These are phyloP conservation scores for Dreissena polymorpha DNA, from an alignment of 1,140 invertebrate species.

Conservation along the genomic window DNA sequence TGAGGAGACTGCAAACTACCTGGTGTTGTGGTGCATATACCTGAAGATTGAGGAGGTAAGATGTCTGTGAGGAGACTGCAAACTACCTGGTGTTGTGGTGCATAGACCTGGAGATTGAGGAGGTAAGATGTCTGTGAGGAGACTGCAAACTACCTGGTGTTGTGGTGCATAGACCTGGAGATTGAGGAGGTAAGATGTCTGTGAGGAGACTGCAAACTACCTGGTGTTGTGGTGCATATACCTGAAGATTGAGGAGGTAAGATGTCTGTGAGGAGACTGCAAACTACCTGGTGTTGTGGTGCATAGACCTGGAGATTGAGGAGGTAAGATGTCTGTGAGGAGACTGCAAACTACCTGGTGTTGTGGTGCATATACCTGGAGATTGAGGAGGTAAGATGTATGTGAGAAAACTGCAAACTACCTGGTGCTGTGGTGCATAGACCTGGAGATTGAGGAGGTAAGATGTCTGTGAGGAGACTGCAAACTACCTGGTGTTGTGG, in stretches of 20 bases:
- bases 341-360: conserved; percentile 98
- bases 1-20: conserved; percentile 98
- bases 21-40: conserved; percentile 99
- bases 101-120: conserved; percentile 98
- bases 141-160: conserved; percentile 98
- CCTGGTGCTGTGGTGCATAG: conserved; percentile 99
- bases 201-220: conserved; percentile 99
- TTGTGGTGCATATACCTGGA: conserved; percentile 99
- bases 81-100: conserved; percentile 99
- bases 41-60: conserved; percentile 97
- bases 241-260: conserved; percentile 97
- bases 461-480: conserved; percentile 95
- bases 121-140: conserved; percentile 95
- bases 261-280: conserved; percentile 96
- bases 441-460: conserved; percentile 98
- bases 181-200: conserved; percentile 95
- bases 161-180: conserved; percentile 99
- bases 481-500: conserved; percentile 99
- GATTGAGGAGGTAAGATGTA: conserved; percentile 94
- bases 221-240: conserved; percentile 99
- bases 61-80: conserved; percentile 96
- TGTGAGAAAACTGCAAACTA: conserved; percentile 99
- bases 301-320: conserved; percentile 99
- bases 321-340: conserved; percentile 94
- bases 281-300: conserved; percentile 99